Evolutionary conservation across 2,113 vertebrate genomes (phyloP).

Genomic region (Patagioenas fasciata): DNA sequence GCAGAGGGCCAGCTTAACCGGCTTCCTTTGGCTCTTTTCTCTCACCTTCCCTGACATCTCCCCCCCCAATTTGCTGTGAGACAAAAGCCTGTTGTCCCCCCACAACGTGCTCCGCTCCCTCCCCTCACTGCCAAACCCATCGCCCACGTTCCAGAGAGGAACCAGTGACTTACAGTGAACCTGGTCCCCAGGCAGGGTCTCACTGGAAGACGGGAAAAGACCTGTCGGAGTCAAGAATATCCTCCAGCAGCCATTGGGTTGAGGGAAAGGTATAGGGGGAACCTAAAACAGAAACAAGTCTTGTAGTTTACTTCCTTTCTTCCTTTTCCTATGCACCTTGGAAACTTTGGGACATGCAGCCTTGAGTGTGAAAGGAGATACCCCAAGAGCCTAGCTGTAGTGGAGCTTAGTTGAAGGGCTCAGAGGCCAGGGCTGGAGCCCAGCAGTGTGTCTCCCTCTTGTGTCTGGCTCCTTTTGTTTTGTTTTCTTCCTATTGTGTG

Average conservation of each 20-base stretch:
- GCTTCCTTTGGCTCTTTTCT: constrained; percentile 25
- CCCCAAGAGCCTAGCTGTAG: constrained; percentile 44
- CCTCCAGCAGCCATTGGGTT: constrained; percentile 56
- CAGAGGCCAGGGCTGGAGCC: constrained; percentile 37
- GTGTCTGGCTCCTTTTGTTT: constrained; percentile 65
- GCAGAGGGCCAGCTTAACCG: background rate
- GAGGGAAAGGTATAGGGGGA: constrained; percentile 6
- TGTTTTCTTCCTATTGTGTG: constrained; percentile 60
- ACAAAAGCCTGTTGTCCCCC: background rate
- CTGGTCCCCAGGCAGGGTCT: constrained; percentile 50
- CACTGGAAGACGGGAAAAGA: constrained; percentile 48
- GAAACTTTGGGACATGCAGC: constrained; percentile 30
- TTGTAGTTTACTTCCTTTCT: constrained; percentile 57
- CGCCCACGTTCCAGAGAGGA: constrained; percentile 24
- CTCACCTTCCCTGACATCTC: constrained; percentile 2
- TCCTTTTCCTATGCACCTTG: constrained; percentile 55
- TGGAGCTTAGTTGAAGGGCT: constrained; percentile 39
- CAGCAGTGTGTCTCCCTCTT: constrained; percentile 47
- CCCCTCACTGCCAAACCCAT: constrained; percentile 18
- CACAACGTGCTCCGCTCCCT: background rate
- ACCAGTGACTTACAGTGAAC: constrained; percentile 61
- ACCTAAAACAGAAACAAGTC: constrained; percentile 44
- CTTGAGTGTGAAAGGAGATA: constrained; percentile 12
- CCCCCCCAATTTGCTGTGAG: background rate
- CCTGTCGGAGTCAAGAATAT: constrained; percentile 49